phyloP scores from a whole-genome alignment of 2,113 vertebrate genomes.

The Gobio gobio region DNA sequence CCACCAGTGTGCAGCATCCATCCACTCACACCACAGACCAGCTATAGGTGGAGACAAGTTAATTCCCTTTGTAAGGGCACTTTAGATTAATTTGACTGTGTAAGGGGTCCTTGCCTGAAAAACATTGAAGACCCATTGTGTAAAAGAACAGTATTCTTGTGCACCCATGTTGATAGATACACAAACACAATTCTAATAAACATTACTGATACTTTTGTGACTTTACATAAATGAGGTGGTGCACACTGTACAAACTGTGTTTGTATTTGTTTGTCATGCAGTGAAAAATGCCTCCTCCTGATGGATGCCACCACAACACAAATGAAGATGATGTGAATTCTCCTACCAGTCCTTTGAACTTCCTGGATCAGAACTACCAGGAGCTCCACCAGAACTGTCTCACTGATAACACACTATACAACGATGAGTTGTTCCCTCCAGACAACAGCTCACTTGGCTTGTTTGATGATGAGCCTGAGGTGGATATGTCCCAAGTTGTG shows the following conservation, averaged over 20 bases:
- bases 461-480: background rate
- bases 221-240: too few relatives aligned
- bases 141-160: background rate
- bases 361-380: conserved; percentile 21
- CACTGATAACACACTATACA: background rate
- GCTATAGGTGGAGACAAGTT: too few relatives aligned
- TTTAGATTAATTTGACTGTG: too few relatives aligned
- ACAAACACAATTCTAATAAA: background rate
- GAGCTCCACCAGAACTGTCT: conserved; percentile 15
- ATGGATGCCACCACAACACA: background rate
- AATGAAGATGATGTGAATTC: conserved; percentile 12
- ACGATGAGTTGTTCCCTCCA: conserved; percentile 20
- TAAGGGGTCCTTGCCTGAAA: too few relatives aligned
- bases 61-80: too few relatives aligned
- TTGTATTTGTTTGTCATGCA: conserved; percentile 1
- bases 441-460: conserved; percentile 10
- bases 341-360: background rate
- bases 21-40: too few relatives aligned
- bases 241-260: background rate
- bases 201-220: too few relatives aligned
- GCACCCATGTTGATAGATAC: background rate
- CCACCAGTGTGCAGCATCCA: too few relatives aligned
- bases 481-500: background rate
- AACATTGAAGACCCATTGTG: too few relatives aligned
- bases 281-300: conserved; percentile 11